Percentiles rank a stretch among this genome's conserved stretches.
Conservation (phyloP, 2,797 vertebrate genomes). For the Sebastes glaucus region DNA sequence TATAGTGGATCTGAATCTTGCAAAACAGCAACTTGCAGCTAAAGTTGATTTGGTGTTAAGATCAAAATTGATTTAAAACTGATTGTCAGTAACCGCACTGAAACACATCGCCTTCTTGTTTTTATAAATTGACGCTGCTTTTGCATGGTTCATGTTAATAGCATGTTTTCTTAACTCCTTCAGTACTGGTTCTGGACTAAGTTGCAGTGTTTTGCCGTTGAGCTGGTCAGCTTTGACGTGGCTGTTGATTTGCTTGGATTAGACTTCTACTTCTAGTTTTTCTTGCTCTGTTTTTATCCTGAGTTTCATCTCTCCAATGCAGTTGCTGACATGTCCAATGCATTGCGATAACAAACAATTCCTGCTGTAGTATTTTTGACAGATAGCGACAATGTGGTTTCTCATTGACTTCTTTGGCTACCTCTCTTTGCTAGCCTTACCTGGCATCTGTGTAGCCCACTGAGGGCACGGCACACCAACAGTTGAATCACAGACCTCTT, state of each 20-base stretch:
- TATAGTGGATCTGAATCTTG: slow-evolving; percentile 78
- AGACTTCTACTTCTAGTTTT: slow-evolving; percentile 77
- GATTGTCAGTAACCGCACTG: not conserved
- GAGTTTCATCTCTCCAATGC: slow-evolving; percentile 84
- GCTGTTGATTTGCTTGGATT: slow-evolving; percentile 79
- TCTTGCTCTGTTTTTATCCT: slow-evolving; percentile 78
- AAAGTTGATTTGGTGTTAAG: slow-evolving; percentile 31
- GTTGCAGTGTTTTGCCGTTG: slow-evolving; percentile 69
- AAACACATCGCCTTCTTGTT: slow-evolving; percentile 12
- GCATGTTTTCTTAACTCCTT: slow-evolving; percentile 83
- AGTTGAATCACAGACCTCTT: slow-evolving; percentile 70
- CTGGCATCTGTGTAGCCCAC: slow-evolving; percentile 62
- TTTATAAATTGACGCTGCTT: slow-evolving; percentile 70
- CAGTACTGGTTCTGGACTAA: slow-evolving; percentile 71
- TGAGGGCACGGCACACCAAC: slow-evolving; percentile 68
- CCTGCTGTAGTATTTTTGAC: slow-evolving; percentile 80
- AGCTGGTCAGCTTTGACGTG: slow-evolving; percentile 67
- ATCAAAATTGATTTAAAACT: slow-evolving; percentile 21
- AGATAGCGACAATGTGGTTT: slow-evolving; percentile 87
- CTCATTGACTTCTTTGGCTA: slow-evolving; percentile 85
- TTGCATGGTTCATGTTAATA: slow-evolving; percentile 85
- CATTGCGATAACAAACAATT: slow-evolving; percentile 84
- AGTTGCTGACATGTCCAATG: slow-evolving; percentile 84
- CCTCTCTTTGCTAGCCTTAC: slow-evolving; percentile 61
- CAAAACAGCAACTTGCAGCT: slow-evolving; percentile 76